Conservation (phyloP, 2,797 vertebrate species). For the Coregonus sp. region DNA sequence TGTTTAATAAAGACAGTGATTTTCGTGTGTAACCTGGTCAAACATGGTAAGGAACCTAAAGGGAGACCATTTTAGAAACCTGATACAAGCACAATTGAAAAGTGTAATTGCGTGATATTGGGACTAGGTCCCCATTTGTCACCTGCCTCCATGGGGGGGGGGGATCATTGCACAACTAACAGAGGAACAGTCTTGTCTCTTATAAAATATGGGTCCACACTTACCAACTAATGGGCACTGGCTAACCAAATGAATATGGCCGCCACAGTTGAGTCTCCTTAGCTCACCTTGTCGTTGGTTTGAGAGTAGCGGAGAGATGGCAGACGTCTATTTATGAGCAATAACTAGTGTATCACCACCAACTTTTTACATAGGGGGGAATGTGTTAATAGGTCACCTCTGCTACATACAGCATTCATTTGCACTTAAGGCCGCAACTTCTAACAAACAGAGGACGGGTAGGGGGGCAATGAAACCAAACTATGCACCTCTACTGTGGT, state of each 20-base stretch:
- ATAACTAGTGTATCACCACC: not conserved
- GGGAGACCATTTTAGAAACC: not conserved
- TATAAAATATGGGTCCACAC: not conserved
- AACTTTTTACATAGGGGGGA: not conserved
- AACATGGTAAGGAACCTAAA: not conserved
- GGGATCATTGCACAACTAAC: not conserved
- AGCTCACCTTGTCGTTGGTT: not conserved
- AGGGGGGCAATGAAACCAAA: too few species aligned
- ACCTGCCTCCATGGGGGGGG: not conserved
- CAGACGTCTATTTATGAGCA: not conserved
- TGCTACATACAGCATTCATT: not conserved
- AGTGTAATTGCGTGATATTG: not conserved
- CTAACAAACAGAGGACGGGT: not conserved
- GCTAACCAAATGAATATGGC: not conserved
- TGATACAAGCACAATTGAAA: not conserved
- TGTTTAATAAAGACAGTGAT: not conserved
- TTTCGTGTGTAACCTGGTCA: not conserved
- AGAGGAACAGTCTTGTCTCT: not conserved
- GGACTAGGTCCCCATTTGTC: not conserved
- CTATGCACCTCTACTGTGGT: too few species aligned
- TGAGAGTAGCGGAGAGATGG: not conserved
- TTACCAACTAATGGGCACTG: not conserved
- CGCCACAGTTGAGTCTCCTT: not conserved
- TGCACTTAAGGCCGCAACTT: conserved; percentile 7
- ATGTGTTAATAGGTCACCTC: not conserved